Conservation (phyloP, 2,888 invertebrate species). For the Drosophila neotestacea region DNA sequence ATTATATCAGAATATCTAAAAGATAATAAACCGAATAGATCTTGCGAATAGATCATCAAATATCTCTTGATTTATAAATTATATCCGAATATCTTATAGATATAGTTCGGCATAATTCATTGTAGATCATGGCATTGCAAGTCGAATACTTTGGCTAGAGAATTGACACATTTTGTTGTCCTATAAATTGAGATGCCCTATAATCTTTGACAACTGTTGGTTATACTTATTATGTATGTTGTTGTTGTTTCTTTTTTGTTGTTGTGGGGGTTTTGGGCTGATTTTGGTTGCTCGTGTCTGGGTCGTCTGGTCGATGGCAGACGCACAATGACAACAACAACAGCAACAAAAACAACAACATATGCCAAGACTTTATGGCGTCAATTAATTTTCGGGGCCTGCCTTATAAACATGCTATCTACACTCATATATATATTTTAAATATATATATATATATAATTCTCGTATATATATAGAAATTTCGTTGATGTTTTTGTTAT, state of each 20-base stretch:
- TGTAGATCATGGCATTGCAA: neutral
- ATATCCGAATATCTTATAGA: too few relatives aligned
- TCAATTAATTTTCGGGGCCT: constrained; percentile 72
- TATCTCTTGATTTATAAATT: too few relatives aligned
- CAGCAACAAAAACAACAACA: constrained; percentile 34
- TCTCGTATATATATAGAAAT: constrained; percentile 10
- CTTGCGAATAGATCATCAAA: too few relatives aligned
- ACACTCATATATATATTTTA: constrained; percentile 10
- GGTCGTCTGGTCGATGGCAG: constrained; percentile 63
- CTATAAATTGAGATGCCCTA: neutral
- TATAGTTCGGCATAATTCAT: neutral
- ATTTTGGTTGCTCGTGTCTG: constrained; percentile 19
- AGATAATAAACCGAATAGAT: too few relatives aligned
- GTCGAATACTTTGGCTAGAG: too few relatives aligned
- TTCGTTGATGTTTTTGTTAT: constrained; percentile 10
- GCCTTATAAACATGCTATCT: constrained; percentile 33
- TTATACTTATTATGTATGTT: neutral
- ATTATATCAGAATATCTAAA: too few relatives aligned
- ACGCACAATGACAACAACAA: constrained; percentile 55
- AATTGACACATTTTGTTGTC: neutral
- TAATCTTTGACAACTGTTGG: neutral
- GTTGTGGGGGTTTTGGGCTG: neutral
- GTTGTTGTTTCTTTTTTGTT: neutral
- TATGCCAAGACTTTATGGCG: constrained; percentile 72
- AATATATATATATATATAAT: constrained; percentile 20